Percentiles rank a stretch among this genome's conserved stretches.
Evolutionary conservation across 37 sponge, comb jelly and placozoan genomes (phyloP).

Genomic region (Geodia barretti): DNA sequence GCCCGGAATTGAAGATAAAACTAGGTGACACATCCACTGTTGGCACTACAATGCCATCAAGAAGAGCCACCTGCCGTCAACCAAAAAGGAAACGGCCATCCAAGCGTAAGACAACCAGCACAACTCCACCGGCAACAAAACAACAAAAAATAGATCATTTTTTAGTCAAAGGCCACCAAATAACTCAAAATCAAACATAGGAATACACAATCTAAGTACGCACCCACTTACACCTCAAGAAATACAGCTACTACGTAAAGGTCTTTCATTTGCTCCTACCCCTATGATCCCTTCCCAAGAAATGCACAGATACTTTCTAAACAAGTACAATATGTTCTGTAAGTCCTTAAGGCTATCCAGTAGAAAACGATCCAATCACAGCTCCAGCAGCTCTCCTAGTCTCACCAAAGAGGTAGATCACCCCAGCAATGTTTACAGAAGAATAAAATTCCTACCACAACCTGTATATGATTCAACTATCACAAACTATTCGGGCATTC

Average conservation of each 20-base stretch:
- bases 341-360: neutral
- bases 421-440: neutral
- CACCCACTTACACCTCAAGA: neutral
- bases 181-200: neutral
- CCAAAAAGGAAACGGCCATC: no score
- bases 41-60: no score
- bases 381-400: neutral
- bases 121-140: slow-evolving; percentile 1
- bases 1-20: neutral
- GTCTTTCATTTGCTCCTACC: slow-evolving; percentile 13
- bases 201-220: slow-evolving; percentile 13
- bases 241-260: neutral
- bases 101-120: no score
- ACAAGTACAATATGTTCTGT: neutral
- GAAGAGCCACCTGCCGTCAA: no score
- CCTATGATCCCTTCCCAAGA: neutral
- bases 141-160: slow-evolving; percentile 5
- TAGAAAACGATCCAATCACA: neutral
- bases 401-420: neutral
- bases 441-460: slow-evolving; percentile 32
- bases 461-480: neutral
- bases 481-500: neutral
- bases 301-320: neutral
- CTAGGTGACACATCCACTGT: no score
- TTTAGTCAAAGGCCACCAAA: slow-evolving; percentile 18